Base-by-base conservation (phyloP, 2,888 invertebrate genomes). In the Drosophila lacicola region DNA sequence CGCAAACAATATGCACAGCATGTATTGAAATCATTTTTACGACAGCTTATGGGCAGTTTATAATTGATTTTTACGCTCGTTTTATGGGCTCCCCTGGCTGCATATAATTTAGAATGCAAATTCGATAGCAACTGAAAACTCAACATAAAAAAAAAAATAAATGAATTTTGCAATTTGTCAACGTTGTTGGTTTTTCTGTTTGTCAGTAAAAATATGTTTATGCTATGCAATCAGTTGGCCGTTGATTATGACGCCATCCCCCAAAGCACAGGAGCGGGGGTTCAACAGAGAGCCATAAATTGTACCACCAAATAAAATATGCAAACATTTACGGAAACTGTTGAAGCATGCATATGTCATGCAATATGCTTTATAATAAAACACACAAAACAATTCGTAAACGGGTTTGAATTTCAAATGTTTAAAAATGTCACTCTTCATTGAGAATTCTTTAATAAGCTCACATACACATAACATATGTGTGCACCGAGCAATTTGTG, bases 91-190 rank as follows among this genome's bases (percentile, higher is more conserved):
- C 29, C 45, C 14, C 33, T 13, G 44, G 50, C 42, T 49, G 37
- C 37, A 53, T 17, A 46, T 19, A 13, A 36, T 53, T 25, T 44
- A 19, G 39, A 58, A 53, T 57, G 57, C 54, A 66, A 55, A 66
- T 45, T n/a, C 42, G 6, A 47, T 42, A 47, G 68, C 50, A 68
- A 46, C 69, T 41, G 50, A 36, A 36, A 67, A 42, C 41, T 46
- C 45, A 34, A 68, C 51, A 47, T 21, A 37, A 36, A 44, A 65
- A 34, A 68, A 33, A 74, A 56, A 37, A 36, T 41, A 65, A 34
- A 68, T 19, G 33, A 46, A 37, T 55, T 56, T 63, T 80, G 66
- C 72, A 77, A 80, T 77, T 77, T 64, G 66, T 77, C 56, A 73
- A 67, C 53, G 39, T 42, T 62, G 42, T 71, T 49, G 17, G 34